phyloP scores from a whole-genome alignment of 1,140 invertebrate species.

The Anoplophora glabripennis region DNA sequence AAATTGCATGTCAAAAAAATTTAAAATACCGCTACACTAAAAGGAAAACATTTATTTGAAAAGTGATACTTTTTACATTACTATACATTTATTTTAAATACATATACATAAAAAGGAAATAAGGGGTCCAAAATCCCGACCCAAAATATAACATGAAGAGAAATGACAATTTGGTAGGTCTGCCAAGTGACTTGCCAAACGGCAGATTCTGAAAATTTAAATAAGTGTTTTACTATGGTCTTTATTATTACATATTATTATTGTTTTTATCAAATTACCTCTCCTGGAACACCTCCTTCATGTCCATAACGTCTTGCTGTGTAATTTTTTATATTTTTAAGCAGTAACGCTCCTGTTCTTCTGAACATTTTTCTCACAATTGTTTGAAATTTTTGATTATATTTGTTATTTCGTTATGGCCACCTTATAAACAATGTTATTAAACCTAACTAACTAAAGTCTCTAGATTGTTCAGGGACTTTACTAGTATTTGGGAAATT shows the following conservation, averaged over 20 bases:
- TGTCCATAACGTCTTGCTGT: slow-evolving; percentile 1
- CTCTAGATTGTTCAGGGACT: too few species aligned
- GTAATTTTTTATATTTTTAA: neutral
- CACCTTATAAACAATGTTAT: neutral
- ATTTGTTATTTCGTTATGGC: neutral
- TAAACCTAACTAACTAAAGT: too few species aligned
- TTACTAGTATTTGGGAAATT: too few species aligned
- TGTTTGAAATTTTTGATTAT: neutral
- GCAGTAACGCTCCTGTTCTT: neutral
- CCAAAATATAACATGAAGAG: slow-evolving; percentile 21
- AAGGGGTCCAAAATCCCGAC: slow-evolving; percentile 15
- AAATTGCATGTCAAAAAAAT: too few species aligned
- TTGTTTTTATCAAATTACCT: slow-evolving; percentile 6
- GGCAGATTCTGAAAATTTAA: slow-evolving; percentile 19
- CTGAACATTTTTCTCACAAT: neutral
- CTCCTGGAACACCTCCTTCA: slow-evolving; percentile 13
- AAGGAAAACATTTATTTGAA: neutral
- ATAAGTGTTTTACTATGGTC: neutral
- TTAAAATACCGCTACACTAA: too few species aligned
- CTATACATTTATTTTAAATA: slow-evolving; percentile 15
- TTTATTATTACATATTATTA: neutral
- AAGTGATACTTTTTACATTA: slow-evolving; percentile 7
- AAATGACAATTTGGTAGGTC: slow-evolving; percentile 10
- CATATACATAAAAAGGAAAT: slow-evolving; percentile 19
- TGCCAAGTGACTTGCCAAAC: slow-evolving; percentile 17